Base-by-base conservation (phyloP, 2,113 vertebrate genomes). In the Oreochromis spilurus region DNA sequence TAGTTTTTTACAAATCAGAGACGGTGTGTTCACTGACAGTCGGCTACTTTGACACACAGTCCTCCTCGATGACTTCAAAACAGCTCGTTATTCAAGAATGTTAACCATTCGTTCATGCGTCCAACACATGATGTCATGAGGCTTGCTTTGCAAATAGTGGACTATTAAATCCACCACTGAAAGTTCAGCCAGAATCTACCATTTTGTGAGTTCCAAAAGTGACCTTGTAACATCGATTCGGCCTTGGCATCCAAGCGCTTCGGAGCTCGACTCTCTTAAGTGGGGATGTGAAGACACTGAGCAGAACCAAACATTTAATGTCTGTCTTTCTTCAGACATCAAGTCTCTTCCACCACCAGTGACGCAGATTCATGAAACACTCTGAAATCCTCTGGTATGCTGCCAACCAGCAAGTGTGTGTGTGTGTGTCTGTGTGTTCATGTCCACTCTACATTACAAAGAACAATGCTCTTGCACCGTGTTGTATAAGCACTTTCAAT, bases 71-170 rank as follows among this genome's bases (percentile, higher is more conserved):
- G 77, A 81, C 87, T 92, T 91, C 83, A 88, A 87, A 92, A 88
- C 84, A 85, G 88, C 88, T 89, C 24, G 53, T 94, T 92, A 90
- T 62, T 53, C 84, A 90, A 84, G 88, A 94, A 93, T 90, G 87
- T 79, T 87, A 34, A 13, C 88, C 85, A 88, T 83, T 82, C 17
- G 52, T 53, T 43, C 31, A 6, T 78, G 84, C 5, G 75, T 88
- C 91, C 91, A 91, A 21, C 81, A 9, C 79, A 89, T 94, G 86
- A 93, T 85, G 82, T 92, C 90, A 93, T 62, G 86, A 88, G 82
- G 81, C 88, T 89, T 82, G 34, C 83, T 87, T 88, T 62, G 82
- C 67, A 85, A 88, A 93, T 84, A 89, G 88, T 55, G 60, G 55
- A 84, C 79, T 55, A 89, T 84, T 87, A 91, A 84, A 91, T 36